Base-by-base conservation (phyloP, 2,888 invertebrate genomes). In the Trachelus troglodyta region DNA sequence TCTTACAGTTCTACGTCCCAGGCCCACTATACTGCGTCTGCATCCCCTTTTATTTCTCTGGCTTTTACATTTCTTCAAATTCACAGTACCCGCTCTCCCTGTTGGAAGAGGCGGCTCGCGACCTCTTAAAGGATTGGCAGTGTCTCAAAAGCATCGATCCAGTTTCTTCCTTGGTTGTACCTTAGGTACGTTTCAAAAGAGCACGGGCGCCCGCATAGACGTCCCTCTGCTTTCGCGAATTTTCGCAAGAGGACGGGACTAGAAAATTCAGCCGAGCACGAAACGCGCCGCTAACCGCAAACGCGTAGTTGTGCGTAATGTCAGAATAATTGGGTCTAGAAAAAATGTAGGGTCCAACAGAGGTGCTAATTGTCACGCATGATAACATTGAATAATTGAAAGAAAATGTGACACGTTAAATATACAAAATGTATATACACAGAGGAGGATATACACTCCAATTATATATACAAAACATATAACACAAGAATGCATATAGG, bases 71-170 rank as follows among this genome's bases (percentile, higher is more conserved):
- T 85, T 80, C 80, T 80, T 85, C 82, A 83, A 85, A 83, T 80
- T 81, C 80, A 78, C 81, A 80, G 81, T 84, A 75, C 74, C 34
- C 73, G 35, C 71, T 71, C 34, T 56, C 9, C 56, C 33, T 11
- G 56, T 56, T 56, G 71, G 30, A 23, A 11, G 23, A 71, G 34
- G 34, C 71, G 71, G 71, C 75, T 56, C 76, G 68, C 34, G 74
- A 78, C 76, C 77, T 79, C 78, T 76, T 81, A 81, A 69, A 79
- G 81, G 78, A 82, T 76, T 87, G 88, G 86, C 88, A 86, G 79
- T 81, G 83, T 83, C 83, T 87, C 87, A 87, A 86, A 84, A 85
- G 81, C 81, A 56, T 77, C 79, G 75, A 69, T 74, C 31, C 76
- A 34, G 74, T 74, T 74, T 69, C 75, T 74, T 56, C 76, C 56